Conservation (phyloP, 2,797 vertebrate genomes). For the Myripristis murdjan region DNA sequence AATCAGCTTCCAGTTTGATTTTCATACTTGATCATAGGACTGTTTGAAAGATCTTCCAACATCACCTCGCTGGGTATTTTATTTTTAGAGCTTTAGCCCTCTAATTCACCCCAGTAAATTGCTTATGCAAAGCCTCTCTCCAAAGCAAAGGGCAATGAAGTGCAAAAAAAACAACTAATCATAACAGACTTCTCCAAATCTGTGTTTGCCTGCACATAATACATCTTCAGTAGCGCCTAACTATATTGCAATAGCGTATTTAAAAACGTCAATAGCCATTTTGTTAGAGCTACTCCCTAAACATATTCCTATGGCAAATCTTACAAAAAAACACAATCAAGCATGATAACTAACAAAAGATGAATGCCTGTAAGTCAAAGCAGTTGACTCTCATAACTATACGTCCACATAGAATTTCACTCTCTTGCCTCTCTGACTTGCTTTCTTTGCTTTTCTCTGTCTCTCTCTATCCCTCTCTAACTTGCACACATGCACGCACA, state of each 20-base stretch:
- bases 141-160: slow-evolving; percentile 11
- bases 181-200: neutral
- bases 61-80: neutral
- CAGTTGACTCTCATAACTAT: slow-evolving; percentile 48
- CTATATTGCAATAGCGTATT: slow-evolving; percentile 31
- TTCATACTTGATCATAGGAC: neutral
- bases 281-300: slow-evolving; percentile 48
- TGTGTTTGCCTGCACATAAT: slow-evolving; percentile 22
- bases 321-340: slow-evolving; percentile 42
- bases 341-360: slow-evolving; percentile 44
- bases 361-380: slow-evolving; percentile 49
- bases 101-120: neutral
- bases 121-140: neutral
- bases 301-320: slow-evolving; percentile 39
- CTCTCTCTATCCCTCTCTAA: neutral
- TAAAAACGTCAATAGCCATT: slow-evolving; percentile 57
- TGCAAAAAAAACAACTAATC: neutral
- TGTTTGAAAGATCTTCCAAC: neutral
- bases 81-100: neutral
- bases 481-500: slow-evolving; percentile 22
- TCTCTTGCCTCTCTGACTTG: slow-evolving; percentile 1
- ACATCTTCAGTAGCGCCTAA: slow-evolving; percentile 26
- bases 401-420: slow-evolving; percentile 12
- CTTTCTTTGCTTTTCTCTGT: too few relatives aligned
- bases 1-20: too few relatives aligned